These are phyloP conservation scores for Pavo muticus DNA, from an alignment of 2,113 vertebrate genomes.

Conservation along the genomic window DNA sequence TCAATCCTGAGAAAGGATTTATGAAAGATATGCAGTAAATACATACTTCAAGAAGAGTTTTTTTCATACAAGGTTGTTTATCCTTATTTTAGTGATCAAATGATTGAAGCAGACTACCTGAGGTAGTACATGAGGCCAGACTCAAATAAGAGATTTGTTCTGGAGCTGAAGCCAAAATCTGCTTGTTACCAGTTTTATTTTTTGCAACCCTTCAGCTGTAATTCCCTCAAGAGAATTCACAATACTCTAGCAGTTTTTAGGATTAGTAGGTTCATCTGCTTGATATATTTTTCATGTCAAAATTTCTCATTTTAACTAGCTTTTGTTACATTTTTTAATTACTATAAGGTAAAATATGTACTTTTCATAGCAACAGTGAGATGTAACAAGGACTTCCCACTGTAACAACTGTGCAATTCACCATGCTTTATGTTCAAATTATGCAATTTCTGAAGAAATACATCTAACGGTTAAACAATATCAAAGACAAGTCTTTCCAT, in stretches of 20 bases:
- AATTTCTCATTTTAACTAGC: constrained; percentile 34
- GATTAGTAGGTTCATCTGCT: neutral
- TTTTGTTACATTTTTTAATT: neutral
- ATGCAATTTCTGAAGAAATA: constrained; percentile 2
- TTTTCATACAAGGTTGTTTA: neutral
- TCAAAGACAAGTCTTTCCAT: neutral
- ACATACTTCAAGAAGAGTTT: neutral
- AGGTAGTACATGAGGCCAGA: neutral
- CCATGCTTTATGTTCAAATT: constrained; percentile 14
- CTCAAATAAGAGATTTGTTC: neutral
- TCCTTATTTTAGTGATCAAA: neutral
- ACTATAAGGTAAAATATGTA: neutral
- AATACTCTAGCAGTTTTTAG: neutral
- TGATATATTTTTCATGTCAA: neutral
- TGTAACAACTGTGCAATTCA: neutral
- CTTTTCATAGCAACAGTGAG: neutral
- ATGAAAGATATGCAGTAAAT: neutral
- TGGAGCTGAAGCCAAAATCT: neutral
- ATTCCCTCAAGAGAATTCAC: neutral
- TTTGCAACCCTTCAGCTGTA: neutral
- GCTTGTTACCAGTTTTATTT: neutral
- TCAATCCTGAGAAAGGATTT: neutral
- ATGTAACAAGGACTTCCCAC: constrained; percentile 12
- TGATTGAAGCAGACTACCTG: neutral
- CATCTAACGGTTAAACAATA: neutral